A percentile compares a stretch with the other conserved stretches of the same genome.
Conservation (phyloP, 2,797 vertebrate species). For the Momotus momota region DNA sequence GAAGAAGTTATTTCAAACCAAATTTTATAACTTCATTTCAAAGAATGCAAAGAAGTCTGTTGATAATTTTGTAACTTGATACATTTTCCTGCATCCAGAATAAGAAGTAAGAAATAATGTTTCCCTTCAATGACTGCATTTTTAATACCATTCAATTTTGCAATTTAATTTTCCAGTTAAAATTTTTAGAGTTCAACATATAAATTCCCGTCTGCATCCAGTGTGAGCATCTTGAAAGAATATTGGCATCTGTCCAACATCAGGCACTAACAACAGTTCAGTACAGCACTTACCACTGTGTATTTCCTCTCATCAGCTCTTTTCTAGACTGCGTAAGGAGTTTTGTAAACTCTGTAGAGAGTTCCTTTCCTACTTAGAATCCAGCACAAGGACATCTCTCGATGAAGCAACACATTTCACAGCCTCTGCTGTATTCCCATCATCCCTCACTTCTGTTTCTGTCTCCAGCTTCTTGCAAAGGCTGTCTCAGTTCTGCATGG, state of each 20-base stretch:
- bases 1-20: not conserved
- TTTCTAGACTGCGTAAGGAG: rapidly evolving
- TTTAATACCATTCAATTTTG: not conserved
- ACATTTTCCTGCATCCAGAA: not conserved
- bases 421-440: not conserved
- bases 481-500: not conserved
- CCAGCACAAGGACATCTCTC: not conserved
- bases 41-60: not conserved
- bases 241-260: not conserved
- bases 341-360: not conserved
- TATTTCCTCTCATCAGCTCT: not conserved
- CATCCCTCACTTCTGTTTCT: not conserved
- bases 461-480: not conserved
- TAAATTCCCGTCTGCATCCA: not conserved
- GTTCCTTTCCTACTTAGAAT: not conserved
- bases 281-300: not conserved
- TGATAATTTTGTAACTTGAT: not conserved
- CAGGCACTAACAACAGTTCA: not conserved
- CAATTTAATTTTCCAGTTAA: not conserved
- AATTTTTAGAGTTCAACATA: not conserved
- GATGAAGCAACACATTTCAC: not conserved
- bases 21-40: not conserved
- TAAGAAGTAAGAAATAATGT: not conserved
- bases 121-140: not conserved
- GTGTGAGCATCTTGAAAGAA: not conserved